Percentiles rank a stretch among this genome's conserved stretches.
phyloP scores from a whole-genome alignment of 2,113 vertebrate genomes.

The Piprites chloris region DNA sequence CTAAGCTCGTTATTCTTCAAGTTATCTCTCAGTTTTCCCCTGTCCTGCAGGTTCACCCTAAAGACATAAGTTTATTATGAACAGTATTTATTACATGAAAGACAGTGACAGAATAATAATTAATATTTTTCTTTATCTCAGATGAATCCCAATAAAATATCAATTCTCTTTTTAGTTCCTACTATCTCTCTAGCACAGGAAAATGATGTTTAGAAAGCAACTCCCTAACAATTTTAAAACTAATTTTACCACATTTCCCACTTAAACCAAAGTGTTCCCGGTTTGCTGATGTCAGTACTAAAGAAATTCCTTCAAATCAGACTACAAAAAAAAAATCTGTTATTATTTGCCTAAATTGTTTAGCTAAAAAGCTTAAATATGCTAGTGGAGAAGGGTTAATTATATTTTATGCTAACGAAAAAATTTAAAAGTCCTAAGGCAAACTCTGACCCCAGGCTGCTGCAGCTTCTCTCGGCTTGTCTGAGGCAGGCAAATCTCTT shows the following conservation, averaged over 20 bases:
- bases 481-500: background rate
- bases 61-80: background rate
- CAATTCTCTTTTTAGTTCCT: background rate
- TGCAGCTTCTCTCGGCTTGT: background rate
- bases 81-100: background rate
- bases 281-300: background rate
- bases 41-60: background rate
- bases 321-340: background rate
- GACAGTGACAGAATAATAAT: background rate
- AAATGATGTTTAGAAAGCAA: background rate
- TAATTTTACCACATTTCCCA: background rate
- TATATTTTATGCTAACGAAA: background rate
- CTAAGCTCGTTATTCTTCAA: background rate
- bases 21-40: background rate
- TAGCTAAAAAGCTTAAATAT: background rate
- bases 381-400: background rate
- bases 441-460: background rate
- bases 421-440: background rate
- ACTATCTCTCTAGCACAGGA: background rate
- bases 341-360: background rate
- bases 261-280: background rate
- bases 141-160: background rate
- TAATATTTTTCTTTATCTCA: background rate
- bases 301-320: background rate
- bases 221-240: background rate